Conservation (phyloP, 2,113 vertebrate species). For the Epinephelus fuscoguttatus region DNA sequence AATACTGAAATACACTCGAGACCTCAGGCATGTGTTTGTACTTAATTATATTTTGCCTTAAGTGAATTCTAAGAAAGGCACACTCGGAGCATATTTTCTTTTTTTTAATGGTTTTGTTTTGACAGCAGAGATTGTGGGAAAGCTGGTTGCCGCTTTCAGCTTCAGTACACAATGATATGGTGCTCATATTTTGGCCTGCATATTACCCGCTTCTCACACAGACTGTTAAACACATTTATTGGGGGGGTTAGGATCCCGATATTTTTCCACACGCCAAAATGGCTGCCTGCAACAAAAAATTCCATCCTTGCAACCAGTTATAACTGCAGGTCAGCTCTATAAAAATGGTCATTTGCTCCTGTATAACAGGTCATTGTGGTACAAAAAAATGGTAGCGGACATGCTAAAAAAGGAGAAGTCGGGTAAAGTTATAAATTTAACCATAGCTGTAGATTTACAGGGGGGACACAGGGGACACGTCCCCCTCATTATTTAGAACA, state of each 20-base stretch:
- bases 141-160: not conserved
- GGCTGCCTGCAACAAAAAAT: not conserved
- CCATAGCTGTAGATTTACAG: no score
- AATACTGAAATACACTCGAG: conserved; percentile 5
- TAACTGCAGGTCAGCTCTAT: no score
- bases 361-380: not conserved
- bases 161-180: not conserved
- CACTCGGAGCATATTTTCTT: not conserved
- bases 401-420: no score
- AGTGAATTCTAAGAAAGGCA: not conserved
- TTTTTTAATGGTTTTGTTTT: conserved; percentile 1
- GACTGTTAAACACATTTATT: not conserved
- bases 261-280: not conserved
- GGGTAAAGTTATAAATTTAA: no score
- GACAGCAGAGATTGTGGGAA: not conserved
- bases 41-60: conserved; percentile 4
- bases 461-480: no score
- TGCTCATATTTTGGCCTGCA: not conserved
- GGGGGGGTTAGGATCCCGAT: no score
- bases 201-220: not conserved
- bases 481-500: no score
- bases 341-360: no score
- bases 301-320: no score
- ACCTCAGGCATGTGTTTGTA: conserved; percentile 10
- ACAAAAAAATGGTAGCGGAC: no score